Percentiles rank a stretch among this genome's conserved stretches.
These are phyloP conservation scores for Congeria kusceri DNA, from an alignment of 2,888 invertebrate genomes.

Conservation along the genomic window DNA sequence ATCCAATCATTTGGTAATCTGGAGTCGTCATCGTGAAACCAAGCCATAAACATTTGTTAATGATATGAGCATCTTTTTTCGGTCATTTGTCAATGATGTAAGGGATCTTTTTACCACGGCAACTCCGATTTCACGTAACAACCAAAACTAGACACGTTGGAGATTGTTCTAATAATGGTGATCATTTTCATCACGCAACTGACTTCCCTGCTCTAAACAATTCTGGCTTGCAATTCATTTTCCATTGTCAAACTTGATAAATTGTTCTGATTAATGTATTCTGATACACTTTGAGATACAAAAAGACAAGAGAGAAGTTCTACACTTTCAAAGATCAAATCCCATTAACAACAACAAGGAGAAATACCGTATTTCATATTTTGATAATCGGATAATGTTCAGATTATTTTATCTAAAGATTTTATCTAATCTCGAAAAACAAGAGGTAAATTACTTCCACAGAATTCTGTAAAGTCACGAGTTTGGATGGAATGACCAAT, in stretches of 20 bases:
- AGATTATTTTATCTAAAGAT: no score
- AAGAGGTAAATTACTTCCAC: no score
- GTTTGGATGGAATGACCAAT: no score
- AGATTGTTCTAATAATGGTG: neutral
- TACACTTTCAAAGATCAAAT: neutral
- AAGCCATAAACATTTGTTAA: slow-evolving; percentile 27
- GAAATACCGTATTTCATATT: no score
- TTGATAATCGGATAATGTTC: no score
- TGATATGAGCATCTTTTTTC: slow-evolving; percentile 46
- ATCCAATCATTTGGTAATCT: slow-evolving; percentile 8
- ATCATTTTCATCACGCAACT: neutral
- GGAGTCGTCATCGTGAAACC: slow-evolving; percentile 1
- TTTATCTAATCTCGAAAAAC: no score
- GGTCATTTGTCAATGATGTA: slow-evolving; percentile 61
- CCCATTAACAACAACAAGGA: no score
- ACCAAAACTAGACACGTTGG: slow-evolving; percentile 15
- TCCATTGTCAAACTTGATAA: neutral
- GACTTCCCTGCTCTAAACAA: neutral
- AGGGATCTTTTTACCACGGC: slow-evolving; percentile 46
- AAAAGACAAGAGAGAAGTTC: slow-evolving; percentile 2
- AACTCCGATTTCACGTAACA: slow-evolving; percentile 42
- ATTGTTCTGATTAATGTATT: neutral
- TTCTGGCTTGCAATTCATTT: slow-evolving; percentile 1
- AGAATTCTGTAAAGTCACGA: no score
- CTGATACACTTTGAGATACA: neutral